A percentile compares a stretch with the other conserved stretches of the same genome.
phyloP scores from a whole-genome alignment of 2,888 invertebrate species.

The Congeria kusceri region DNA sequence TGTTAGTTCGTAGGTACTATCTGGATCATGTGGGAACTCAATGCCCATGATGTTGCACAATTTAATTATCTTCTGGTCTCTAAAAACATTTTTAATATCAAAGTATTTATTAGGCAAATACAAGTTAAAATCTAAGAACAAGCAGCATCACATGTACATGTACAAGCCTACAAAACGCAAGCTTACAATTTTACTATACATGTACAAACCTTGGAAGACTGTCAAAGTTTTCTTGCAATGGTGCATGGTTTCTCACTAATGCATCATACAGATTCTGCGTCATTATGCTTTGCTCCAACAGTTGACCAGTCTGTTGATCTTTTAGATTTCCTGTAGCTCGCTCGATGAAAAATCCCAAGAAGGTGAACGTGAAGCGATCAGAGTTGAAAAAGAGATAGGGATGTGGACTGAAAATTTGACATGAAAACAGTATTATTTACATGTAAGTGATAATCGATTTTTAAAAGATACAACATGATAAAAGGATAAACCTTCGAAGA shows the following conservation, averaged over 20 bases:
- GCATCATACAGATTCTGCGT: slow-evolving; percentile 70
- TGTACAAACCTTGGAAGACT: slow-evolving; percentile 72
- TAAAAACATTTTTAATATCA: too few relatives aligned
- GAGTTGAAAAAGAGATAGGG: slow-evolving; percentile 84
- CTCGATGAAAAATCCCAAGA: slow-evolving; percentile 82
- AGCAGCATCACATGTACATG: too few relatives aligned
- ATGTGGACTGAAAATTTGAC: slow-evolving; percentile 79
- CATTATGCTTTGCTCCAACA: slow-evolving; percentile 75
- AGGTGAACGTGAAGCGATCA: slow-evolving; percentile 79
- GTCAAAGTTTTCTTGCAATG: slow-evolving; percentile 80
- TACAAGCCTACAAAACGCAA: too few relatives aligned
- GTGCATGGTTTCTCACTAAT: slow-evolving; percentile 74
- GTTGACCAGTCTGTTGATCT: slow-evolving; percentile 73
- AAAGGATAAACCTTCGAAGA: too few relatives aligned
- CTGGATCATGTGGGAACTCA: slow-evolving; percentile 43
- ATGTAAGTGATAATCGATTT: neutral
- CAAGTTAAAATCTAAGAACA: too few relatives aligned
- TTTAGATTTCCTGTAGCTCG: slow-evolving; percentile 73
- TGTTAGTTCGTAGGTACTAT: too few relatives aligned
- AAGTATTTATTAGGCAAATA: too few relatives aligned
- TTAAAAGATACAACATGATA: too few relatives aligned
- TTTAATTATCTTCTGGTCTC: slow-evolving; percentile 70
- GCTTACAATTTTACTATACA: too few relatives aligned
- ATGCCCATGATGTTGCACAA: slow-evolving; percentile 78
- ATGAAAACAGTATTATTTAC: slow-evolving; percentile 27